A percentile compares a stretch with the other conserved stretches of the same genome.
phyloP scores from a whole-genome alignment of 2,797 vertebrate species.

The Artibeus jamaicensis region DNA sequence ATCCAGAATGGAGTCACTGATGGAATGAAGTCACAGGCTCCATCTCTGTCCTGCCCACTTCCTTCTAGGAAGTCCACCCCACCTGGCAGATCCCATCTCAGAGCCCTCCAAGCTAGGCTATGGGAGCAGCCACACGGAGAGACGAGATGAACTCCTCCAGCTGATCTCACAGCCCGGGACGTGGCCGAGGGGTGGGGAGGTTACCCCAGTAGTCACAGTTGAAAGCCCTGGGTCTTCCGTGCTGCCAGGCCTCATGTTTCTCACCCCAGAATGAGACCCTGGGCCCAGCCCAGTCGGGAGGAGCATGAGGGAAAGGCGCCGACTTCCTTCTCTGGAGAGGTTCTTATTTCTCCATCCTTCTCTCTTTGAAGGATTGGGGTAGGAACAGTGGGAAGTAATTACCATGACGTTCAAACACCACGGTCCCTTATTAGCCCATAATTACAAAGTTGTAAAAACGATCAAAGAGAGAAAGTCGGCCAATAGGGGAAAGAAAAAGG shows the following conservation, averaged over 20 bases:
- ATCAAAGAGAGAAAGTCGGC: conserved; percentile 70
- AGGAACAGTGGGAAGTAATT: conserved; percentile 74
- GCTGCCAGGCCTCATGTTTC: neutral
- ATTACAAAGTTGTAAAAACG: conserved; percentile 76
- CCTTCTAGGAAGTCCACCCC: neutral
- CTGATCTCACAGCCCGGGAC: neutral
- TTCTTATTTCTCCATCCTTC: conserved; percentile 28
- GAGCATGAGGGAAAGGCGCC: conserved; percentile 13
- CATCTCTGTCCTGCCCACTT: neutral
- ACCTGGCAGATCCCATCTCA: neutral
- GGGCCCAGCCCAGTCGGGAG: neutral
- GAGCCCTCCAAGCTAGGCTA: neutral
- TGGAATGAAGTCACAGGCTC: neutral
- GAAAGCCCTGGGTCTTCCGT: neutral
- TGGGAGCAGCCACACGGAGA: neutral
- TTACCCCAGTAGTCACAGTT: neutral
- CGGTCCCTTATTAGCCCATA: conserved; percentile 72
- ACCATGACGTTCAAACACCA: conserved; percentile 66
- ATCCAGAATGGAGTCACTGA: neutral
- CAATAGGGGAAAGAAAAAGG: conserved; percentile 67
- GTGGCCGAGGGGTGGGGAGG: neutral
- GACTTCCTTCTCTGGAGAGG: conserved; percentile 42
- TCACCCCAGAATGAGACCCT: neutral
- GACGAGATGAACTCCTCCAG: neutral
- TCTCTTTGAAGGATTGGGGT: conserved; percentile 65